Evolutionary conservation across 1,140 invertebrate genomes (phyloP).

Genomic region (Latrodectus geometricus): DNA sequence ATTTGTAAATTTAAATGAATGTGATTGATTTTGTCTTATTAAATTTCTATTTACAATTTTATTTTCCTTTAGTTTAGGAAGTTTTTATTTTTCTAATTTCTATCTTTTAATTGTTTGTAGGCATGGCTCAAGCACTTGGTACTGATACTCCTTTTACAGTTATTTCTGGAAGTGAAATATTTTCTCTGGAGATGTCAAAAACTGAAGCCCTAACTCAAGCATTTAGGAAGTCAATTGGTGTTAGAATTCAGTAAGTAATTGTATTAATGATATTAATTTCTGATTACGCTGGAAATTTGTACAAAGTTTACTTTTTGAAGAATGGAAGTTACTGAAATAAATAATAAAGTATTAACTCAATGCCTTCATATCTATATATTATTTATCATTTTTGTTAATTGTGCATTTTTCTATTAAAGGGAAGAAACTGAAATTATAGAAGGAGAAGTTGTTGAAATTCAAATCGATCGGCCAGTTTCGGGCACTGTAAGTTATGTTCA

Average conservation of each 20-base stretch:
- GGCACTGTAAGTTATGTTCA: constrained; percentile 66
- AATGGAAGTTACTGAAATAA: neutral
- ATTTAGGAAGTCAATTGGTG: constrained; percentile 96
- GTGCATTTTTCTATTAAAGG: constrained; percentile 70
- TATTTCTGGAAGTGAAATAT: constrained; percentile 98
- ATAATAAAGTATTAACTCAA: neutral
- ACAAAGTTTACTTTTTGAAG: neutral
- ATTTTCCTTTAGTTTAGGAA: too few relatives aligned
- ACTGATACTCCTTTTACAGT: constrained; percentile 97
- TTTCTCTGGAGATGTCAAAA: constrained; percentile 98
- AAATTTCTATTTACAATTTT: too few relatives aligned
- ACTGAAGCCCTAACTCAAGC: constrained; percentile 98
- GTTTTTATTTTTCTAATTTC: too few relatives aligned
- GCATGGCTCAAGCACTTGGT: constrained; percentile 92
- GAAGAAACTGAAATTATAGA: constrained; percentile 99
- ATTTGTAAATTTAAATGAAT: too few relatives aligned
- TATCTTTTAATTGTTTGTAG: constrained; percentile 63
- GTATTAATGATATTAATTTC: too few relatives aligned
- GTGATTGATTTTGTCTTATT: too few relatives aligned
- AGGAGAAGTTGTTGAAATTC: constrained; percentile 98
- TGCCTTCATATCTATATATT: neutral
- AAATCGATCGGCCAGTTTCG: constrained; percentile 93
- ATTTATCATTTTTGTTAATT: neutral
- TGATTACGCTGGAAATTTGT: too few relatives aligned
- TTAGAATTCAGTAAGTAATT: constrained; percentile 89